These are phyloP conservation scores for Ictidomys tridecemlineatus DNA, from an alignment of 2,113 vertebrate species.

Conservation along the genomic window DNA sequence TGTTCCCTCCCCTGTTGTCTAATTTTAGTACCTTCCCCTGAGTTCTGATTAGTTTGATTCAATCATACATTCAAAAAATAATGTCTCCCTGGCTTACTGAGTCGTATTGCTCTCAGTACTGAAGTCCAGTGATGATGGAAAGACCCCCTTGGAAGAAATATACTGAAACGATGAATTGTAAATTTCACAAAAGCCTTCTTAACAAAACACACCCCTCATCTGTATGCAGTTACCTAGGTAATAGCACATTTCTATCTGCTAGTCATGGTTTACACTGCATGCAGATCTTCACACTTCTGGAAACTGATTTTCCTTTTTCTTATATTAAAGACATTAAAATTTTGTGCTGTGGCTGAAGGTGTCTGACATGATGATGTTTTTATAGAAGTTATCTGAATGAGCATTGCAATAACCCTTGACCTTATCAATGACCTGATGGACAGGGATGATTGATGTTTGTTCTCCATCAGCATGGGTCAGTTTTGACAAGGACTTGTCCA, in stretches of 20 bases:
- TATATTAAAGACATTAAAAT: constrained; percentile 87
- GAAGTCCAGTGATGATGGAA: neutral
- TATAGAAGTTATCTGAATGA: constrained; percentile 97
- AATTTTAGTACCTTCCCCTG: neutral
- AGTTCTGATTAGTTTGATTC: constrained; percentile 11
- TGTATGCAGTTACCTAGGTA: constrained; percentile 57
- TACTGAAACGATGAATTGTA: neutral
- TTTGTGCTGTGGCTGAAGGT: constrained; percentile 95
- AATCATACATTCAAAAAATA: neutral
- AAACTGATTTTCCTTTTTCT: constrained; percentile 21
- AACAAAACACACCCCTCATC: neutral
- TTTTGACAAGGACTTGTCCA: constrained; percentile 90
- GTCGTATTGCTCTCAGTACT: neutral
- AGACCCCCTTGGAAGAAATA: neutral
- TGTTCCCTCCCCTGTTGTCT: neutral
- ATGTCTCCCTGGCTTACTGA: neutral
- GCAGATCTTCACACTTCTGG: constrained; percentile 43
- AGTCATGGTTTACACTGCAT: neutral
- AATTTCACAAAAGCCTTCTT: constrained; percentile 35
- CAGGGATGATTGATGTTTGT: constrained; percentile 94
- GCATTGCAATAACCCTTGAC: constrained; percentile 95
- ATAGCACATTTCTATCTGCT: constrained; percentile 38
- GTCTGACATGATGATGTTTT: constrained; percentile 97
- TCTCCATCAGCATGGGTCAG: constrained; percentile 90
- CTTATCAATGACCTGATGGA: constrained; percentile 97